Conservation (phyloP, 2,113 vertebrate species). For the Budorcas taxicolor region DNA sequence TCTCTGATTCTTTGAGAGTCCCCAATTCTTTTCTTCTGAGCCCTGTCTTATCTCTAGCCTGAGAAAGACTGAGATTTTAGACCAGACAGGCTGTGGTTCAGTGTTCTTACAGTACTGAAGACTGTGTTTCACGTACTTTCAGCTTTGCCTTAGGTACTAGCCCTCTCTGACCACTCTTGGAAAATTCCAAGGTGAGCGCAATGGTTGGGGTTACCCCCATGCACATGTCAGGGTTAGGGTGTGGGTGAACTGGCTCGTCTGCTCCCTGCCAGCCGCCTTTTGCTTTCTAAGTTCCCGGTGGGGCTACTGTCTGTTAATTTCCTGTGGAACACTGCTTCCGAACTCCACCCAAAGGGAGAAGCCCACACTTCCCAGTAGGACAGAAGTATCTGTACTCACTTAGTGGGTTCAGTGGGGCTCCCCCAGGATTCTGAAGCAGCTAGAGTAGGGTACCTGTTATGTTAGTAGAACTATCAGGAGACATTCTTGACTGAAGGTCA, state of each 20-base stretch:
- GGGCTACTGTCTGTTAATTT: not conserved
- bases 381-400: not conserved
- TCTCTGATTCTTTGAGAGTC: not conserved
- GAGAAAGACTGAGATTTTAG: not conserved
- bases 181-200: not conserved
- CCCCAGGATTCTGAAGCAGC: not conserved
- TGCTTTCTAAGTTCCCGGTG: not conserved
- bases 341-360: not conserved
- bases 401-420: not conserved
- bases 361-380: not conserved
- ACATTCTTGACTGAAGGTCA: not conserved
- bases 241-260: not conserved
- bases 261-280: not conserved
- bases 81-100: not conserved
- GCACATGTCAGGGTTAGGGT: not conserved
- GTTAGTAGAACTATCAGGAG: not conserved
- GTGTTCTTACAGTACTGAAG: not conserved
- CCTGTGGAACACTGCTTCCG: not conserved
- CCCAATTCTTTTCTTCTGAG: not conserved
- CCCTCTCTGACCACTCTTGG: not conserved
- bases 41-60: not conserved
- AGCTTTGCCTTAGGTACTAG: not conserved
- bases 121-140: not conserved
- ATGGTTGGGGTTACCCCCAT: not conserved
- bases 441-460: not conserved